Evolutionary conservation across 2,113 vertebrate genomes (phyloP).

Genomic region (Boleophthalmus pectinirostris): DNA sequence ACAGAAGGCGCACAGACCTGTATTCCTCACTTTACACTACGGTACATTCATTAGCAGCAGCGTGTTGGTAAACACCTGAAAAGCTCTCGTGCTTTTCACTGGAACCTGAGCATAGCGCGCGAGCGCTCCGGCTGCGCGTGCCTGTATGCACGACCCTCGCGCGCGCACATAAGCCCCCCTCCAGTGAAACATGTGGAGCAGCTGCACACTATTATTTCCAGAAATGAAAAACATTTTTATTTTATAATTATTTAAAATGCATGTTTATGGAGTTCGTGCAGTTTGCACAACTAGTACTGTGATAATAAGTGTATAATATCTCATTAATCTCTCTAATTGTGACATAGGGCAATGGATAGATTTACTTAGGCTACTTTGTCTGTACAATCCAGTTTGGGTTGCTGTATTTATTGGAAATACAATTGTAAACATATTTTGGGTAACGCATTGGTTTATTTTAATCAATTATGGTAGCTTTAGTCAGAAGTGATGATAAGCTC

Average conservation of each 20-base stretch:
- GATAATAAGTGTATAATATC: no score
- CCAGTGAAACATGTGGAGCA: not conserved
- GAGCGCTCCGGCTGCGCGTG: not conserved
- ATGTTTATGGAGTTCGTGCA: not conserved
- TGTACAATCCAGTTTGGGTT: not conserved
- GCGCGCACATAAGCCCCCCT: not conserved
- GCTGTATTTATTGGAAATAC: not conserved
- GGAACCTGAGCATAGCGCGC: not conserved
- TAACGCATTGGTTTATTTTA: not conserved
- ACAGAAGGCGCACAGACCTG: not conserved
- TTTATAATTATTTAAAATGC: not conserved
- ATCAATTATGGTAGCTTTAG: not conserved
- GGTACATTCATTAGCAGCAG: not conserved
- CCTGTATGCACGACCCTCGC: not conserved
- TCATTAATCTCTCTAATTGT: no score
- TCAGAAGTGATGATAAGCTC: conserved; percentile 22
- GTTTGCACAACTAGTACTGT: not conserved
- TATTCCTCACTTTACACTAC: not conserved
- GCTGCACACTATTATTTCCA: not conserved
- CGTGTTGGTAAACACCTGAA: not conserved
- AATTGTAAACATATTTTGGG: no score
- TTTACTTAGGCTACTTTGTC: not conserved
- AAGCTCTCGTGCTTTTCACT: not conserved
- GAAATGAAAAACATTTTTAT: not conserved
- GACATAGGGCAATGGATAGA: no score